phyloP scores from a whole-genome alignment of 2,888 invertebrate genomes.

The Tiliacea aurago region DNA sequence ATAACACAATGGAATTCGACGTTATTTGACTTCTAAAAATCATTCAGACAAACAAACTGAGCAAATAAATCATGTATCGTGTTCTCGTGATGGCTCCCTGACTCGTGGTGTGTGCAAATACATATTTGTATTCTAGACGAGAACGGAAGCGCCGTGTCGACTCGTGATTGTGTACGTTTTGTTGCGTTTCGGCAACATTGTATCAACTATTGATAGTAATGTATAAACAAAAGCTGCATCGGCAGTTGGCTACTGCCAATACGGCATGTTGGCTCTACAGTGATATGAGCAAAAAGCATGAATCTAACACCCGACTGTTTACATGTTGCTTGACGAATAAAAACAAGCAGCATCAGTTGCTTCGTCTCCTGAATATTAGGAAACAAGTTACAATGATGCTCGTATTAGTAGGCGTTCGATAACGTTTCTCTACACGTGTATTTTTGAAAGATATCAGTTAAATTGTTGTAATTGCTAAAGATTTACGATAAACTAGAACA shows the following conservation, averaged over 20 bases:
- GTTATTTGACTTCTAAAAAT: slow-evolving; percentile 26
- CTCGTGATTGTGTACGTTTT: slow-evolving; percentile 65
- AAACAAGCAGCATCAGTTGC: slow-evolving; percentile 25
- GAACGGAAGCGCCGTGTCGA: slow-evolving; percentile 78
- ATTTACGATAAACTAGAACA: slow-evolving; percentile 33
- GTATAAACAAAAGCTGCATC: slow-evolving; percentile 55
- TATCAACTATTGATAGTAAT: slow-evolving; percentile 68
- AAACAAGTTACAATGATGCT: slow-evolving; percentile 9
- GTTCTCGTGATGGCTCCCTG: slow-evolving; percentile 42
- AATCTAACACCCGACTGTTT: slow-evolving; percentile 41
- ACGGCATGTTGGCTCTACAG: slow-evolving; percentile 25
- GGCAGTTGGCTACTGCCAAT: slow-evolving; percentile 44
- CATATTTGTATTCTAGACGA: slow-evolving; percentile 78
- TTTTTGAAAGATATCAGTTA: slow-evolving; percentile 29
- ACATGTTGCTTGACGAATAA: slow-evolving; percentile 31
- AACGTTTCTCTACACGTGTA: slow-evolving; percentile 30
- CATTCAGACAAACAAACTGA: slow-evolving; percentile 20
- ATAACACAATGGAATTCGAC: slow-evolving; percentile 11
- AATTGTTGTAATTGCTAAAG: slow-evolving; percentile 29
- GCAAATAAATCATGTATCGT: slow-evolving; percentile 46
- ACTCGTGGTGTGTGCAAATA: slow-evolving; percentile 52
- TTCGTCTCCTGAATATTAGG: slow-evolving; percentile 17
- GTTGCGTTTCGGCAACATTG: slow-evolving; percentile 68
- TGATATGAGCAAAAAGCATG: slow-evolving; percentile 45
- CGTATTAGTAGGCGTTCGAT: slow-evolving; percentile 8